Percentiles rank a stretch among this genome's conserved stretches.
Conservation (phyloP, 2,113 vertebrate genomes). For the Hyaena hyaena region DNA sequence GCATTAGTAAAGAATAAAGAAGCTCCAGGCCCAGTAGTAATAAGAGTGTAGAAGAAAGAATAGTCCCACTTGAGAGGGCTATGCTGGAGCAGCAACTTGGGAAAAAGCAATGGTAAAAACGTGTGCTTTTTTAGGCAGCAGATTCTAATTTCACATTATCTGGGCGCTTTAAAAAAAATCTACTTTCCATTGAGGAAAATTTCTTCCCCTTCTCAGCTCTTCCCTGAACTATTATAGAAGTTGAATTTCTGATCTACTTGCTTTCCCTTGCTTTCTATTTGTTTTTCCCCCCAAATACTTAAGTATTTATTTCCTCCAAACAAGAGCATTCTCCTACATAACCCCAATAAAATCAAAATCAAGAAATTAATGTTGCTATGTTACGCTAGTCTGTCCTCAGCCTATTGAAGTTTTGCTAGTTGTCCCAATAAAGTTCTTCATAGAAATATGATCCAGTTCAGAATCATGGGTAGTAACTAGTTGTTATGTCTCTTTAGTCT, state of each 20-base stretch:
- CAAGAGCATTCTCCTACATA: not conserved
- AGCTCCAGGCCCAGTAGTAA: no score
- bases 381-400: not conserved
- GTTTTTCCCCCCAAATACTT: no score
- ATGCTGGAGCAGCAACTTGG: not conserved
- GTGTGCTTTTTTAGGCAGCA: not conserved
- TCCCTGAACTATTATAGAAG: not conserved
- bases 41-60: not conserved
- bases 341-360: not conserved
- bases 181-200: not conserved
- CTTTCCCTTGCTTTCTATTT: not conserved
- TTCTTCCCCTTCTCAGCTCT: not conserved
- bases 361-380: not conserved
- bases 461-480: not conserved
- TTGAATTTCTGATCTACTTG: slow-evolving; percentile 2
- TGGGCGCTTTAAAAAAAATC: not conserved
- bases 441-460: not conserved
- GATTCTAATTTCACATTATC: not conserved
- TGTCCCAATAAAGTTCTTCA: not conserved
- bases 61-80: not conserved
- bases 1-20: not conserved
- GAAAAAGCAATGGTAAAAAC: not conserved
- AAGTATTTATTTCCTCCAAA: not conserved
- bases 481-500: not conserved
- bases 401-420: not conserved